Evolutionary conservation across 2,113 vertebrate species (phyloP).

Genomic region (Hypocryptadius cinnamomeus): DNA sequence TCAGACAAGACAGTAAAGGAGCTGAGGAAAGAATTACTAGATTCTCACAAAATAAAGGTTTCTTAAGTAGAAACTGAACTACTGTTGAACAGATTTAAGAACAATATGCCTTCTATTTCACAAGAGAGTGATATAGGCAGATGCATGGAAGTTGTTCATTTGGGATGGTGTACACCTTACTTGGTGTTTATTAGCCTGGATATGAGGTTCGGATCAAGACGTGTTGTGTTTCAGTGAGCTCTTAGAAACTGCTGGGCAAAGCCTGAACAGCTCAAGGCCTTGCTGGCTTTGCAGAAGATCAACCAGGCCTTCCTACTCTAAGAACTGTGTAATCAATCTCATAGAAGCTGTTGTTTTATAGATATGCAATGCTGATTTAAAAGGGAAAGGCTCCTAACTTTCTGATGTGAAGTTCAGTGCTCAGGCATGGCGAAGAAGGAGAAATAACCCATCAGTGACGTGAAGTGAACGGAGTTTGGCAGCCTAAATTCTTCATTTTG

Average conservation of each 20-base stretch:
- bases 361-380: background rate
- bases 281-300: background rate
- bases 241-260: background rate
- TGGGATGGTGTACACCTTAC: background rate
- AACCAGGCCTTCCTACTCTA: background rate
- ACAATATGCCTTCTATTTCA: fast-evolving
- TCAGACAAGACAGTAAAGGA: background rate
- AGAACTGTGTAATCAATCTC: background rate
- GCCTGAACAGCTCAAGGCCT: background rate
- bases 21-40: background rate
- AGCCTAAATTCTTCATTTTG: background rate
- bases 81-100: background rate
- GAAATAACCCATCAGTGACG: fast-evolving
- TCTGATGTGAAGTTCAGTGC: background rate
- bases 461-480: background rate
- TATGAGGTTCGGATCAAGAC: background rate
- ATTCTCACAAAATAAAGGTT: background rate
- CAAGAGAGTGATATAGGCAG: background rate
- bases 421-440: background rate
- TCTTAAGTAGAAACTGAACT: background rate
- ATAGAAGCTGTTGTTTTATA: background rate
- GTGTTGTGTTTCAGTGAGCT: background rate
- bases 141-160: background rate
- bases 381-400: background rate
- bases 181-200: background rate